Percentiles rank a stretch among this genome's conserved stretches.
Conservation (phyloP, 2,113 vertebrate species). For the Onychostruthus taczanowskii region DNA sequence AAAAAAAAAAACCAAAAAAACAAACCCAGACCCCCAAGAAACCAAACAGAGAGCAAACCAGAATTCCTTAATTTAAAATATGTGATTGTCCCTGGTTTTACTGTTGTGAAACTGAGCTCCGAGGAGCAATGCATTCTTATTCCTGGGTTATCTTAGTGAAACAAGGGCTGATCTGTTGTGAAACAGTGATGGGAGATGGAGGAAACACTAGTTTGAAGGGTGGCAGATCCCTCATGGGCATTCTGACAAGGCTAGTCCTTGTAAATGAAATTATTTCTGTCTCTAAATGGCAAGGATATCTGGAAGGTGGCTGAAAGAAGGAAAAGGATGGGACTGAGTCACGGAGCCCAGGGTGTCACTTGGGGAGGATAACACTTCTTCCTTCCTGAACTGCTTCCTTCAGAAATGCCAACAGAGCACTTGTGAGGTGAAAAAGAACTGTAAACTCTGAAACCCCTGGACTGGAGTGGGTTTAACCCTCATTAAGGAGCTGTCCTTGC, state of each 20-base stretch:
- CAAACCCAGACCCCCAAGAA: neutral
- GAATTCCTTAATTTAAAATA: neutral
- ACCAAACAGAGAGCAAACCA: neutral
- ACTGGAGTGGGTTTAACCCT: neutral
- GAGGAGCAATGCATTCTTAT: neutral
- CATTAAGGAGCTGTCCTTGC: fast-evolving
- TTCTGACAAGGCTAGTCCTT: neutral
- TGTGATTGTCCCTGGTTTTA: neutral
- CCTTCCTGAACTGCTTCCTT: neutral
- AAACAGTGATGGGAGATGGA: neutral
- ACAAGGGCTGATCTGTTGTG: neutral
- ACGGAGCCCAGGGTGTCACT: neutral
- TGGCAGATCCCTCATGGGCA: neutral
- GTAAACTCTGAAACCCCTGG: neutral
- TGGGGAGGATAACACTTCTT: neutral
- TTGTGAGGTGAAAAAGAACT: neutral
- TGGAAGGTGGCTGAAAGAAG: neutral
- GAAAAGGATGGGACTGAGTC: neutral
- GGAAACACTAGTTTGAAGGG: neutral
- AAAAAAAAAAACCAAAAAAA: too few species aligned
- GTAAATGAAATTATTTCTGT: neutral
- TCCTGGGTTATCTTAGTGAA: neutral
- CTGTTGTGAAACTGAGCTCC: neutral
- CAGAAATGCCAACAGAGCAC: neutral
- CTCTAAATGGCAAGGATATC: neutral